These are phyloP conservation scores for Cathartes aura DNA, from an alignment of 2,113 vertebrate species.

Conservation along the genomic window DNA sequence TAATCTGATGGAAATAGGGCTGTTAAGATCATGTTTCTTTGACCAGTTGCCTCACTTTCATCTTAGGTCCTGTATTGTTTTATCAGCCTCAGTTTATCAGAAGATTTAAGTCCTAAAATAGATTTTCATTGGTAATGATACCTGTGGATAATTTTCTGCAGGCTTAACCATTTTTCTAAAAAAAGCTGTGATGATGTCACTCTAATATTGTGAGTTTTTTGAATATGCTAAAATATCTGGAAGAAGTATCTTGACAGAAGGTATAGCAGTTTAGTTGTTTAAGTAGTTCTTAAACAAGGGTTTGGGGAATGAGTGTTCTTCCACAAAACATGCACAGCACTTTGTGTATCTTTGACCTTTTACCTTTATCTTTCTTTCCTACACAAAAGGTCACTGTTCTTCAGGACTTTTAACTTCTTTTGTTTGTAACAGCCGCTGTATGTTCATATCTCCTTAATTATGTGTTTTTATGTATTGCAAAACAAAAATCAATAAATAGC, in stretches of 20 bases:
- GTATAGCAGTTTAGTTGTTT: neutral
- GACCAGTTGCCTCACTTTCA: neutral
- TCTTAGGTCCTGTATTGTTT: neutral
- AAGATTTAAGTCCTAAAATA: neutral
- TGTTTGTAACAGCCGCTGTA: conserved; percentile 18
- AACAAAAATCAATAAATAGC: conserved; percentile 31
- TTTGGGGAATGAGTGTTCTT: neutral
- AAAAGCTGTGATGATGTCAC: accelerated
- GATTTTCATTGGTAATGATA: neutral
- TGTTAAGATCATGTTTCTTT: neutral
- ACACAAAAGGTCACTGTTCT: conserved; percentile 33
- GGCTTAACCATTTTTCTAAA: neutral
- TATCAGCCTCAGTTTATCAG: neutral
- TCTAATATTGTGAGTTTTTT: neutral
- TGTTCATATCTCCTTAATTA: conserved; percentile 15
- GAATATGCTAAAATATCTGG: neutral
- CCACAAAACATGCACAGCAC: neutral
- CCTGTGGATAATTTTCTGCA: neutral
- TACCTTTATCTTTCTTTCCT: conserved; percentile 51
- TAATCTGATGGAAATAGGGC: neutral
- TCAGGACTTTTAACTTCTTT: conserved; percentile 29
- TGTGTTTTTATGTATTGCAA: conserved; percentile 10
- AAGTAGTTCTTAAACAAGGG: neutral
- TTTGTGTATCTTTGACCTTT: conserved; percentile 20
- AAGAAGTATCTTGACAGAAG: neutral